Conservation (phyloP, 2,113 vertebrate species). For the Ctenodactylus gundi region DNA sequence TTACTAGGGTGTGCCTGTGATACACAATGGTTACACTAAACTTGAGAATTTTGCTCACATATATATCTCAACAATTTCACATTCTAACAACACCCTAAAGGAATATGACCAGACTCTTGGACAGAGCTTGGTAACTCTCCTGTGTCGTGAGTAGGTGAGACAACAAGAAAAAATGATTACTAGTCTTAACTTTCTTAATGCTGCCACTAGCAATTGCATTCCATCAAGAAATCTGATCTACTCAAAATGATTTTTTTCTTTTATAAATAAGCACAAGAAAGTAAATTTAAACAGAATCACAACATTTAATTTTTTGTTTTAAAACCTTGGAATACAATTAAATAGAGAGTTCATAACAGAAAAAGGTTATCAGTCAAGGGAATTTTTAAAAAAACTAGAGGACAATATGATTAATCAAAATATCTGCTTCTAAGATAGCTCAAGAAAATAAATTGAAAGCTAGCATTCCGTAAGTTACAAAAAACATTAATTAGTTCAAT, state of each 20-base stretch:
- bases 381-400: background rate
- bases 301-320: background rate
- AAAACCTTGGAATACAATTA: background rate
- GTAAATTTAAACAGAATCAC: constrained; percentile 7
- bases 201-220: background rate
- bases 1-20: no score
- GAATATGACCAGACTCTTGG: background rate
- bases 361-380: background rate
- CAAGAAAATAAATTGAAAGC: background rate
- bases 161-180: constrained; percentile 15
- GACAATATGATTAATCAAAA: background rate
- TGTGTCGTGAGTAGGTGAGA: constrained; percentile 14
- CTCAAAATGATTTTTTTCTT: background rate
- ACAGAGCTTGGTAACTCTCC: background rate
- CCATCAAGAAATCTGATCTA: background rate
- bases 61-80: background rate
- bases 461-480: background rate
- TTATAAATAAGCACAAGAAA: background rate
- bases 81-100: no score
- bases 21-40: no score
- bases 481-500: background rate
- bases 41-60: no score
- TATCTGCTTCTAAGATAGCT: background rate
- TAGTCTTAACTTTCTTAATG: background rate
- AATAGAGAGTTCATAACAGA: background rate